Conservation (phyloP, 2,797 vertebrate genomes). For the Lycodopsis pacificus region DNA sequence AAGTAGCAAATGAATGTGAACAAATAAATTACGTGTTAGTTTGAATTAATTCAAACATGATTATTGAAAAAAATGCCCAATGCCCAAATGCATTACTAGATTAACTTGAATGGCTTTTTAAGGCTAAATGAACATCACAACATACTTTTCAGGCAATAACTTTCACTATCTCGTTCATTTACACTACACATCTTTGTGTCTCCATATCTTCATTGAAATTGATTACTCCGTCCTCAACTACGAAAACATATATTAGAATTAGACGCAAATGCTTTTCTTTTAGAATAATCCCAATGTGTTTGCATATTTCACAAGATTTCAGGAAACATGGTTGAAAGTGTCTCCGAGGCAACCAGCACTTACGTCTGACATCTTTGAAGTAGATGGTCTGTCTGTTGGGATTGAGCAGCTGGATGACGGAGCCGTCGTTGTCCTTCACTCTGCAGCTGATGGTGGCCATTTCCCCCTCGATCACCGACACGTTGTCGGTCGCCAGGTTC, state of each 20-base stretch:
- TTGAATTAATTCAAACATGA: background rate
- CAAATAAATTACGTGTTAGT: background rate
- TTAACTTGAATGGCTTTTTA: background rate
- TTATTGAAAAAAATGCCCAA: background rate
- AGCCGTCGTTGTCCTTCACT: conserved; percentile 97
- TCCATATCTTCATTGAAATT: rapidly evolving
- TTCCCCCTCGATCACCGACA: conserved; percentile 97
- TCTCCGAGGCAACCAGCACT: conserved; percentile 72
- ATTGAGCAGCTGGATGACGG: conserved; percentile 98
- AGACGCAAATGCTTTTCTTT: background rate
- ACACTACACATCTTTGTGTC: background rate
- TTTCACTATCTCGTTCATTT: background rate
- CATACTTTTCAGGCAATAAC: background rate
- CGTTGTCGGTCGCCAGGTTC: conserved; percentile 93
- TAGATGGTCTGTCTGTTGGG: conserved; percentile 99
- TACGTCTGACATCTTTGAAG: conserved; percentile 96
- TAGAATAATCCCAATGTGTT: background rate
- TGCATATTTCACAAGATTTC: conserved; percentile 5
- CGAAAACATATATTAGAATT: background rate
- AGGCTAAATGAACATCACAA: background rate
- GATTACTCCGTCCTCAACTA: too few relatives aligned
- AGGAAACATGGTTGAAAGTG: background rate
- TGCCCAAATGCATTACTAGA: background rate
- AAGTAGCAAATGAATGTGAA: background rate
- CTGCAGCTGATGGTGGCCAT: conserved; percentile 97